Conservation (phyloP, 2,888 invertebrate genomes). For the Exephanes ischioxanthus region DNA sequence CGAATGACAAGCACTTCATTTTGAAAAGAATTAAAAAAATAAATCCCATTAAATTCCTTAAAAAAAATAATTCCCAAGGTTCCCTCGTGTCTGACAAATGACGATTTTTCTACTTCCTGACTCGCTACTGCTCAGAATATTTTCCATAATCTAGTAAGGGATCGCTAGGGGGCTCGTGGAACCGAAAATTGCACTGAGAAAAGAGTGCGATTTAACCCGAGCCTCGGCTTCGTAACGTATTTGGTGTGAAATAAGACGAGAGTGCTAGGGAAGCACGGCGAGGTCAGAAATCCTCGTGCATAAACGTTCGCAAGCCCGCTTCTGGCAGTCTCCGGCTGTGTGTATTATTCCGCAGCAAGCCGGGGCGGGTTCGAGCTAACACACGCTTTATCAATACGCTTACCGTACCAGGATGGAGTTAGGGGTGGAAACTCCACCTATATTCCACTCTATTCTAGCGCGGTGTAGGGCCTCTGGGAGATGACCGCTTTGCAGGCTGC, state of each 20-base stretch:
- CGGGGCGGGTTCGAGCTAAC: slow-evolving; percentile 12
- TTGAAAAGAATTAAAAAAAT: too few relatives aligned
- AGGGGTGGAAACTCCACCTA: slow-evolving; percentile 47
- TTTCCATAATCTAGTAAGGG: too few relatives aligned
- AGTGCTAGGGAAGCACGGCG: background rate
- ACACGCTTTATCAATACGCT: slow-evolving; percentile 75
- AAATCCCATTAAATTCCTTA: too few relatives aligned
- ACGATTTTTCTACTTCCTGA: background rate
- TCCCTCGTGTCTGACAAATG: background rate
- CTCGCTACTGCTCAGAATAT: too few relatives aligned
- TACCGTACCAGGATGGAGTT: slow-evolving; percentile 28
- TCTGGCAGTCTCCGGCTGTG: background rate
- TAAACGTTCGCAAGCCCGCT: slow-evolving; percentile 18
- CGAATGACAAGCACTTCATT: too few relatives aligned
- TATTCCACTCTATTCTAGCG: slow-evolving; percentile 72
- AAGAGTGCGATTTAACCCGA: background rate
- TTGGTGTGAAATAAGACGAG: background rate
- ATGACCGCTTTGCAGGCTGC: slow-evolving; percentile 74
- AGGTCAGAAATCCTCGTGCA: slow-evolving; percentile 7
- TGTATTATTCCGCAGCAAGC: slow-evolving; percentile 34
- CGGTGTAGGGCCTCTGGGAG: slow-evolving; percentile 73
- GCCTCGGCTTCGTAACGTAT: too few relatives aligned
- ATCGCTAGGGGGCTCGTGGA: background rate
- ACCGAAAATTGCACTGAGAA: background rate
- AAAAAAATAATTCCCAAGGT: background rate